phyloP scores from a whole-genome alignment of 2,113 vertebrate genomes.

The Pseudopodoces humilis region DNA sequence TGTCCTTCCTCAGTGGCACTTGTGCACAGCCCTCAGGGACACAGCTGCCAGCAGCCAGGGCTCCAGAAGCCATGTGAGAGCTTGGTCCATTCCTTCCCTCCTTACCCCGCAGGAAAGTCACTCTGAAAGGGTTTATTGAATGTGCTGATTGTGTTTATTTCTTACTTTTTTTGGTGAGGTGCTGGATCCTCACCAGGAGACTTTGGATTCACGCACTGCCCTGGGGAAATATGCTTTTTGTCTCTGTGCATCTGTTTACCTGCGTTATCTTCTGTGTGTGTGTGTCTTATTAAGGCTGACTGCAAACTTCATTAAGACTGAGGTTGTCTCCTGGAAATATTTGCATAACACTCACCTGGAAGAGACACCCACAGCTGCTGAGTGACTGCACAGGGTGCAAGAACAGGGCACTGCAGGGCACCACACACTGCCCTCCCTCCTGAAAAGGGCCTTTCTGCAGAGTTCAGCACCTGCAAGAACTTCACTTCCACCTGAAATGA shows the following conservation, averaged over 20 bases:
- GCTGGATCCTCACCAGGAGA: neutral
- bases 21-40: neutral
- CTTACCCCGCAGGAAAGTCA: neutral
- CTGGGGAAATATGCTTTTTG: neutral
- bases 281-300: neutral
- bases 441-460: neutral
- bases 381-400: neutral
- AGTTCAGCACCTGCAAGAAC: neutral
- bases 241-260: neutral
- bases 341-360: neutral
- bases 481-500: neutral
- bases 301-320: neutral
- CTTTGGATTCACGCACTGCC: neutral
- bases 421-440: neutral
- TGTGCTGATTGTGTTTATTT: neutral
- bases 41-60: neutral
- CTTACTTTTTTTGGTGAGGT: neutral
- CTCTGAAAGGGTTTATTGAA: neutral
- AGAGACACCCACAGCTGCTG: neutral
- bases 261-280: neutral
- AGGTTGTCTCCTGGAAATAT: neutral
- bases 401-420: neutral
- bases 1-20: neutral
- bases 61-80: neutral
- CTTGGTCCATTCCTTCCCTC: neutral